phyloP scores from a whole-genome alignment of 2,888 invertebrate genomes.

The Stramonita haemastoma region DNA sequence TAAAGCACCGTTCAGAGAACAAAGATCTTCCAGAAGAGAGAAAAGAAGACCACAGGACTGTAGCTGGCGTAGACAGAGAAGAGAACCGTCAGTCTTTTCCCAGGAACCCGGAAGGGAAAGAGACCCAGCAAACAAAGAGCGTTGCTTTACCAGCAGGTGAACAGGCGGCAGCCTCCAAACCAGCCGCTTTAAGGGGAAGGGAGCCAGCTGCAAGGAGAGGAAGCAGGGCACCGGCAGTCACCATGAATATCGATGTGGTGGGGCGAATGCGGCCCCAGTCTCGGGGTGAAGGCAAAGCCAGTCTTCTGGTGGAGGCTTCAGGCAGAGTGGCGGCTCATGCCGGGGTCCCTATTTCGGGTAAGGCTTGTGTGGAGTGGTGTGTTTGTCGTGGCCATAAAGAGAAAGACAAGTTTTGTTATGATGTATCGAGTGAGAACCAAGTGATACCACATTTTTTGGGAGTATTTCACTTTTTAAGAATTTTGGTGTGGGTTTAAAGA shows the following conservation, averaged over 20 bases:
- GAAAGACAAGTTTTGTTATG: not conserved
- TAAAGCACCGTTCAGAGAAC: not conserved
- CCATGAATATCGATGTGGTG: conserved; percentile 72
- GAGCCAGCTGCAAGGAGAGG: not conserved
- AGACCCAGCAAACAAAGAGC: no score
- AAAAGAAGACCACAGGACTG: no score
- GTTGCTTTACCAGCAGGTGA: no score
- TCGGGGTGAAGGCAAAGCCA: conserved; percentile 63
- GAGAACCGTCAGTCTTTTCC: no score
- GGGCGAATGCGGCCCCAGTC: conserved; percentile 69
- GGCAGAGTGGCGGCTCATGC: conserved; percentile 62
- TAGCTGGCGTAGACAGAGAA: not conserved
- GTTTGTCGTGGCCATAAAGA: no score
- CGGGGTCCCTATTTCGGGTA: conserved; percentile 69
- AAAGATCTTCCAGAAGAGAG: not conserved
- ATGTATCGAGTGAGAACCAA: not conserved
- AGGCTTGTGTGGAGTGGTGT: conserved; percentile 10
- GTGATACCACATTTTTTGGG: not conserved
- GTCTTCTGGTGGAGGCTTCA: conserved; percentile 64
- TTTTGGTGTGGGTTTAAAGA: not conserved
- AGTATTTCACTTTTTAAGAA: not conserved
- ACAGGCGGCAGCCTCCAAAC: no score
- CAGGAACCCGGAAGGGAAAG: not conserved
- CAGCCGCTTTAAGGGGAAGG: not conserved
- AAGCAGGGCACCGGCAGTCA: not conserved